These are phyloP conservation scores for Nomada hirtipes DNA, from an alignment of 2,888 invertebrate genomes.

Conservation along the genomic window DNA sequence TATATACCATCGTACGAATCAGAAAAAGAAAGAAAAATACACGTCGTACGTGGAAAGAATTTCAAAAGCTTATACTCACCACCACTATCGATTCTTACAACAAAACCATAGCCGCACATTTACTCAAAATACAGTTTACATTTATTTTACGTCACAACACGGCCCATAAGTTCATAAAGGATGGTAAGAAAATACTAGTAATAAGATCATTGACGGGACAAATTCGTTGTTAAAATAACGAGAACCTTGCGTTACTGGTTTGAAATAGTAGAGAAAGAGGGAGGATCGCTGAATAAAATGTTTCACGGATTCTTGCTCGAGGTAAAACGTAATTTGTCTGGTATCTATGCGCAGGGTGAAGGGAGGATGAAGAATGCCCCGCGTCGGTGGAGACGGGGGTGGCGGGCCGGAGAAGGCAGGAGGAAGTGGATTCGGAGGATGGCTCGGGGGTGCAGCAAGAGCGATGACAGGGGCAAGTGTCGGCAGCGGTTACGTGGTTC, in stretches of 20 bases:
- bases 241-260: neutral
- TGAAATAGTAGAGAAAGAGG: too few relatives aligned
- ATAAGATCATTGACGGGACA: conserved; percentile 26
- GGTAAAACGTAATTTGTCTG: neutral
- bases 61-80: conserved; percentile 30
- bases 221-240: conserved; percentile 22
- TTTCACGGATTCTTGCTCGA: neutral
- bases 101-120: conserved; percentile 17
- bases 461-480: conserved; percentile 76
- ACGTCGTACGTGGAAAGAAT: conserved; percentile 14
- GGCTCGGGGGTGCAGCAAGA: conserved; percentile 80
- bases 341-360: conserved; percentile 64
- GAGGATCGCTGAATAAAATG: neutral
- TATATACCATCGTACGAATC: too few relatives aligned
- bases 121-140: conserved; percentile 40
- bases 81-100: conserved; percentile 2
- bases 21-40: conserved; percentile 20
- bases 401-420: conserved; percentile 76
- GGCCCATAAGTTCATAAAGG: conserved; percentile 22
- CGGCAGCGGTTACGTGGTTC: conserved; percentile 86
- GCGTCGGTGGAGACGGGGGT: conserved; percentile 81
- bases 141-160: conserved; percentile 32
- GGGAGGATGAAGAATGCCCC: conserved; percentile 84
- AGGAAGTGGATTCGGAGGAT: conserved; percentile 75
- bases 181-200: neutral